Percentiles rank a stretch among this genome's conserved stretches.
These are phyloP conservation scores for Syrista parreyssii DNA, from an alignment of 2,888 invertebrate species.

Conservation along the genomic window DNA sequence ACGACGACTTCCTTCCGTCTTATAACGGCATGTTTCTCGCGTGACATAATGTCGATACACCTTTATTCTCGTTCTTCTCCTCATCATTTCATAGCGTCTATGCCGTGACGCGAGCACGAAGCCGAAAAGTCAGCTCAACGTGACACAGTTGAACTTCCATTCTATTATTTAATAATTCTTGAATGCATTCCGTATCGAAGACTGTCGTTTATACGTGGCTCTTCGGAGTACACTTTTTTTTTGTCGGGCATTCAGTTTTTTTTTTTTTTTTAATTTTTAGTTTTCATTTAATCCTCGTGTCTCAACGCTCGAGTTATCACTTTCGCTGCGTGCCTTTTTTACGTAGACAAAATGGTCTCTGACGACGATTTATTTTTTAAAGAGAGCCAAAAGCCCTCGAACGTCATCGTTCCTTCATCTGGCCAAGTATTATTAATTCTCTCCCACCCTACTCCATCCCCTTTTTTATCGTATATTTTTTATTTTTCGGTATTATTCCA, in stretches of 20 bases:
- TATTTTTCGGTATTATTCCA: slow-evolving; percentile 15
- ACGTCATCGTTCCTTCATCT: neutral
- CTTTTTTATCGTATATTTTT: slow-evolving; percentile 15
- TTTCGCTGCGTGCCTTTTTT: neutral
- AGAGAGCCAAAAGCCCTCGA: neutral
- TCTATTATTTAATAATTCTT: slow-evolving; percentile 41
- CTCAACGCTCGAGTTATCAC: slow-evolving; percentile 2
- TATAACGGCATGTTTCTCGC: too few relatives aligned
- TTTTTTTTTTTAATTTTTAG: slow-evolving; percentile 22
- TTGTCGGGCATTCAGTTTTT: slow-evolving; percentile 23
- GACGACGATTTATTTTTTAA: slow-evolving; percentile 7
- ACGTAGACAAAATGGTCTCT: neutral
- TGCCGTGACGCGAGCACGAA: neutral
- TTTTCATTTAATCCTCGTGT: slow-evolving; percentile 10
- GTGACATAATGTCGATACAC: neutral
- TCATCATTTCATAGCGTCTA: neutral
- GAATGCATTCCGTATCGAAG: slow-evolving; percentile 58
- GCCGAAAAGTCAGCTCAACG: neutral
- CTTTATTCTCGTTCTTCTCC: neutral
- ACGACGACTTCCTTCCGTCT: slow-evolving; percentile 12
- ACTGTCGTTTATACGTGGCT: slow-evolving; percentile 42
- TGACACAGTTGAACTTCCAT: slow-evolving; percentile 31
- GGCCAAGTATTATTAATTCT: neutral
- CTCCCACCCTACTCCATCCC: neutral
- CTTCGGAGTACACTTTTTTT: slow-evolving; percentile 5